These are phyloP conservation scores for Drosophila anomelani DNA, from an alignment of 2,888 invertebrate genomes.

Conservation along the genomic window DNA sequence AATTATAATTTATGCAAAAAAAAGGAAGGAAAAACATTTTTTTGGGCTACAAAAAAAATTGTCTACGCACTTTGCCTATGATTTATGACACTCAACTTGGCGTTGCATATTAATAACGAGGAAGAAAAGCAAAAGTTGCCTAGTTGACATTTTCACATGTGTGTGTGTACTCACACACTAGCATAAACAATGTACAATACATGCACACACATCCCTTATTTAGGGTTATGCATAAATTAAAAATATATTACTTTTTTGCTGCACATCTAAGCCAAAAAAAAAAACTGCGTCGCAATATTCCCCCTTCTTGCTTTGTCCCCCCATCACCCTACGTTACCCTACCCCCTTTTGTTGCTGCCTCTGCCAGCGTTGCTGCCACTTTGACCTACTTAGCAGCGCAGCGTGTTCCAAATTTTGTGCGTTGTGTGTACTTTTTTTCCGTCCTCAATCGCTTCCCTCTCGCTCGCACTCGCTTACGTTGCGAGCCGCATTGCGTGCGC, in stretches of 20 bases:
- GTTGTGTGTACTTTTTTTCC: constrained; percentile 57
- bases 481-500: constrained; percentile 61
- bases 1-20: constrained; percentile 68
- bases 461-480: constrained; percentile 15
- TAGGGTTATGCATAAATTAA: constrained; percentile 72
- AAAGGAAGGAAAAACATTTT: constrained; percentile 24
- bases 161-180: neutral
- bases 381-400: constrained; percentile 77
- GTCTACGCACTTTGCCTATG: constrained; percentile 74
- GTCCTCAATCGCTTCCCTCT: constrained; percentile 9
- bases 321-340: neutral
- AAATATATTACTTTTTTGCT: constrained; percentile 45
- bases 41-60: constrained; percentile 37
- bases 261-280: constrained; percentile 16
- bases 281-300: constrained; percentile 62
- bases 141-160: constrained; percentile 27
- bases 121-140: constrained; percentile 73
- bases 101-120: constrained; percentile 77
- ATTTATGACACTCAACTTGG: constrained; percentile 67
- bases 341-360: constrained; percentile 1
- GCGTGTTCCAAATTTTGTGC: constrained; percentile 76
- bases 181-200: constrained; percentile 1
- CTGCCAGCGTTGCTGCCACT: constrained; percentile 69
- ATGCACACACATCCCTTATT: constrained; percentile 34
- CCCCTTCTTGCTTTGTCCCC: constrained; percentile 1